A percentile compares a stretch with the other conserved stretches of the same genome.
Conservation (phyloP, 2,113 vertebrate species). For the Sisor rabdophorus region DNA sequence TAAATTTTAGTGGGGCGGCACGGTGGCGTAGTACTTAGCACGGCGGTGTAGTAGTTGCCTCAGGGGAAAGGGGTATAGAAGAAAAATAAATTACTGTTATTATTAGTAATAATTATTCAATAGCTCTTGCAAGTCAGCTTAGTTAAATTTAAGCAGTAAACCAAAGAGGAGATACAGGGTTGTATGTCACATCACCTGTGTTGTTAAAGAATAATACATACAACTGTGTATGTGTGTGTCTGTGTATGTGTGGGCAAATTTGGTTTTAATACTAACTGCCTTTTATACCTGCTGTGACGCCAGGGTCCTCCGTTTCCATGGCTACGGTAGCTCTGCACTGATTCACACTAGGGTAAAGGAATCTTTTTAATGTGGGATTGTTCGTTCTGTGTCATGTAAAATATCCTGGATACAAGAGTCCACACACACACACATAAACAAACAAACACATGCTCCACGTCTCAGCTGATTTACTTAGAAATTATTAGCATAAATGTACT, state of each 20-base stretch:
- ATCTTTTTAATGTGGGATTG: constrained; percentile 48
- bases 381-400: constrained; percentile 33
- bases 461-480: not conserved
- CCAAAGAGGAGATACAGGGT: not conserved
- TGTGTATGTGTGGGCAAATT: constrained; percentile 35
- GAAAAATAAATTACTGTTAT: no score
- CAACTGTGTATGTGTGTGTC: constrained; percentile 15
- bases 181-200: not conserved
- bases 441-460: not conserved
- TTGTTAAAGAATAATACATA: not conserved
- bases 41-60: no score
- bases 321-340: constrained; percentile 51
- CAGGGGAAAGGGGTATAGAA: no score
- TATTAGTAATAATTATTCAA: no score
- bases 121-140: no score
- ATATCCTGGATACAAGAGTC: not conserved
- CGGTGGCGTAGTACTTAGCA: no score
- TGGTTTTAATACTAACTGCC: constrained; percentile 35
- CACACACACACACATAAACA: not conserved
- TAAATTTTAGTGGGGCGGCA: no score
- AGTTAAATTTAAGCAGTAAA: no score
- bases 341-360: constrained; percentile 48
- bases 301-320: constrained; percentile 47
- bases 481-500: not conserved
- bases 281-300: constrained; percentile 50